Conservation (phyloP, 1,140 invertebrate species). For the Bombus pascuorum region DNA sequence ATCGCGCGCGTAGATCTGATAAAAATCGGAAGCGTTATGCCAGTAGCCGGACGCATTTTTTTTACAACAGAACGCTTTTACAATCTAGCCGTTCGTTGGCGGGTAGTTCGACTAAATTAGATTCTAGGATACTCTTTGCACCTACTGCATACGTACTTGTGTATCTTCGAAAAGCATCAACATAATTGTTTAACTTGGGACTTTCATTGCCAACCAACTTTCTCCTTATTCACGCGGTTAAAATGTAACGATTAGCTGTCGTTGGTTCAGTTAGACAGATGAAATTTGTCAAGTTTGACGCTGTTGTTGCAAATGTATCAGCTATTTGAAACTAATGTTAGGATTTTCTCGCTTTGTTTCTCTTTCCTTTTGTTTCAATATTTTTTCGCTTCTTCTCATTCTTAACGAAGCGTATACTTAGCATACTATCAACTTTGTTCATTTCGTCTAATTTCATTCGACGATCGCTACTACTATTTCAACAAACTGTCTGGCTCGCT, state of each 20-base stretch:
- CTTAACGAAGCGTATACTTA: too few species aligned
- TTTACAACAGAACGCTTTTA: not conserved
- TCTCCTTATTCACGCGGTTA: constrained; percentile 49
- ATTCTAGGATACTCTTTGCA: not conserved
- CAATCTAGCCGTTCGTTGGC: not conserved
- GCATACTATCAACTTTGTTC: too few species aligned
- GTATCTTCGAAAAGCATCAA: not conserved
- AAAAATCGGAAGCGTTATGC: constrained; percentile 30
- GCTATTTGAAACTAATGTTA: not conserved
- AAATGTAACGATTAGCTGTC: constrained; percentile 48
- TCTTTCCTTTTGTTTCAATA: not conserved
- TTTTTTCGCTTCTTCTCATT: too few species aligned
- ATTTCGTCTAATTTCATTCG: too few species aligned
- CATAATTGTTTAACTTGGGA: constrained; percentile 49
- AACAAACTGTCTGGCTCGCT: fast-evolving
- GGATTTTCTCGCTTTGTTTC: not conserved
- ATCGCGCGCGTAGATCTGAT: not conserved
- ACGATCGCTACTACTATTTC: too few species aligned
- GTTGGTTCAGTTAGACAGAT: not conserved
- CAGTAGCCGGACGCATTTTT: not conserved
- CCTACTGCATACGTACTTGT: not conserved
- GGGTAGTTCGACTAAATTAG: not conserved
- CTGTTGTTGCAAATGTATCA: not conserved
- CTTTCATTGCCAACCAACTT: constrained; percentile 51
- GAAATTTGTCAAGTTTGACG: not conserved